These are phyloP conservation scores for Seira musarum DNA, from an alignment of 2,888 invertebrate genomes.

Conservation along the genomic window DNA sequence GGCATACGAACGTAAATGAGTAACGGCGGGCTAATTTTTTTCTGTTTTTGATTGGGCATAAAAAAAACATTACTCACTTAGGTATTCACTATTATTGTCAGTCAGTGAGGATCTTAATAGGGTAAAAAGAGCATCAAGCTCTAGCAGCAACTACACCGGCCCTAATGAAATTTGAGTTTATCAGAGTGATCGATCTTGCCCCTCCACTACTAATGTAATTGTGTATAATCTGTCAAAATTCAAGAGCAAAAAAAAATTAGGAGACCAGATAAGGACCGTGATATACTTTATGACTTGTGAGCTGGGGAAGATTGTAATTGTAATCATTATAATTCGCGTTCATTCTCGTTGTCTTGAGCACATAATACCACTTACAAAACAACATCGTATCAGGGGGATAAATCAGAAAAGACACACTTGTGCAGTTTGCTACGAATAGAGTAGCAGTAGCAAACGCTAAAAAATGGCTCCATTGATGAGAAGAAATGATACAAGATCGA, in stretches of 20 bases:
- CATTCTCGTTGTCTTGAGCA: too few species aligned
- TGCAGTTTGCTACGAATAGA: too few species aligned
- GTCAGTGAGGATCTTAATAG: slow-evolving; percentile 52
- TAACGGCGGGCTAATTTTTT: neutral
- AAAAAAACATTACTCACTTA: neutral
- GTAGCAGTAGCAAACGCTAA: too few species aligned
- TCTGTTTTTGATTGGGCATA: neutral
- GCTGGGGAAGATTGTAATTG: too few species aligned
- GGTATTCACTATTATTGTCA: slow-evolving; percentile 31
- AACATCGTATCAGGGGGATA: too few species aligned
- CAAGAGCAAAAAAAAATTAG: slow-evolving; percentile 48
- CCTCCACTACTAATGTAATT: slow-evolving; percentile 4
- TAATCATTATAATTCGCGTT: too few species aligned
- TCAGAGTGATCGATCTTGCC: slow-evolving; percentile 53
- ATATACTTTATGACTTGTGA: too few species aligned
- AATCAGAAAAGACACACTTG: too few species aligned
- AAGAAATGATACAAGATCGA: too few species aligned
- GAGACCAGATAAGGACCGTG: slow-evolving; percentile 5
- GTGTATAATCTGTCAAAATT: slow-evolving; percentile 59
- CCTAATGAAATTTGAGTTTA: slow-evolving; percentile 63
- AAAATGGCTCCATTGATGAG: too few species aligned
- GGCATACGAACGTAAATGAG: neutral
- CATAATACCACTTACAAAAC: too few species aligned
- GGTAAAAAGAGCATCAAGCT: slow-evolving; percentile 26
- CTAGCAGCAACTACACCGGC: neutral